These are phyloP conservation scores for Actinemys pallida DNA, from an alignment of 2,113 vertebrate genomes.

Conservation along the genomic window DNA sequence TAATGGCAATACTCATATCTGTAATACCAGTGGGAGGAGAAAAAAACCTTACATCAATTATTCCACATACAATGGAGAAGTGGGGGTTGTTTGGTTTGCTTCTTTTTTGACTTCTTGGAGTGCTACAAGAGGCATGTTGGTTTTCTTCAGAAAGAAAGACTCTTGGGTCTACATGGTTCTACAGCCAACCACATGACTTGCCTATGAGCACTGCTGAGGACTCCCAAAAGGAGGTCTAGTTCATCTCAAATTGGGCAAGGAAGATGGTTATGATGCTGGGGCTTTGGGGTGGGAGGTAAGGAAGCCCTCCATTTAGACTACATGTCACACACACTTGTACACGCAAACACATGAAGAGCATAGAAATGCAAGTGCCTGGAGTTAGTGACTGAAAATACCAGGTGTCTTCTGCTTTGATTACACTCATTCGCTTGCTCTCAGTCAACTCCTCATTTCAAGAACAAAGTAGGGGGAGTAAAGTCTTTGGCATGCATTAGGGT, in stretches of 20 bases:
- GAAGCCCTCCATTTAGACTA: neutral
- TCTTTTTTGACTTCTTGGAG: neutral
- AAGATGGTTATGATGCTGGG: neutral
- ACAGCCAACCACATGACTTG: neutral
- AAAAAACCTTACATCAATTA: neutral
- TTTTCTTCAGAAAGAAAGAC: neutral
- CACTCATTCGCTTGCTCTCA: neutral
- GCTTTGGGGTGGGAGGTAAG: neutral
- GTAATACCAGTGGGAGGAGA: neutral
- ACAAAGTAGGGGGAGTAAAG: neutral
- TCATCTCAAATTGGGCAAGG: neutral
- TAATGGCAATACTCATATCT: neutral
- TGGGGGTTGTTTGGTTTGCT: neutral
- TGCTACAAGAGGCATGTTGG: neutral
- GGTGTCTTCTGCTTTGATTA: neutral
- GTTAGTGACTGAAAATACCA: neutral
- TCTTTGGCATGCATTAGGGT: accelerated
- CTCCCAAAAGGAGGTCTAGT: neutral
- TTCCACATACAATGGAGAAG: neutral
- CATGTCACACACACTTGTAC: neutral
- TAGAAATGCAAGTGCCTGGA: neutral
- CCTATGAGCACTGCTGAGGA: neutral
- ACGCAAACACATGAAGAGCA: neutral
- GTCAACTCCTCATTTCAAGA: neutral
- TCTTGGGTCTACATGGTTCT: neutral